Evolutionary conservation across 2,797 vertebrate species (phyloP).

Genomic region (Rhynchotus rufescens): DNA sequence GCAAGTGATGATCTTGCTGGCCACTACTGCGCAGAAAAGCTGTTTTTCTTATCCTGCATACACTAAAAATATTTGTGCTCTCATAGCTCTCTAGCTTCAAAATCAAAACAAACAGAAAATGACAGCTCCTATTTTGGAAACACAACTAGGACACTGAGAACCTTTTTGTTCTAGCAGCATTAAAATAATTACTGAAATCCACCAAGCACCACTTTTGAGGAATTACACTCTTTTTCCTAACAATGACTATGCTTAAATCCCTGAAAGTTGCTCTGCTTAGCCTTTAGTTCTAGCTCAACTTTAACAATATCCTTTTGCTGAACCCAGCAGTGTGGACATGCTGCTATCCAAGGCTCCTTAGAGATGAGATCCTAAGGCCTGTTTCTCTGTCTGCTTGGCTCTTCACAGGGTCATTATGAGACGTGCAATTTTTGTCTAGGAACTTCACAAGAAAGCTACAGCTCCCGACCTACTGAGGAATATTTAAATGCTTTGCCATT

Average conservation of each 20-base stretch:
- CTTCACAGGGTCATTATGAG: neutral
- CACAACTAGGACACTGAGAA: slow-evolving; percentile 60
- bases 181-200: neutral
- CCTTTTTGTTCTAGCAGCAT: slow-evolving; percentile 9
- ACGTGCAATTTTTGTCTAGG: neutral
- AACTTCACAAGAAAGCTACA: neutral
- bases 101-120: slow-evolving; percentile 72
- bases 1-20: neutral
- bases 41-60: neutral
- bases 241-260: neutral
- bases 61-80: slow-evolving; percentile 41
- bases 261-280: neutral
- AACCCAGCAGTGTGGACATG: neutral
- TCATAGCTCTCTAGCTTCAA: neutral
- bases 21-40: neutral
- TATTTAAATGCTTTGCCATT: neutral
- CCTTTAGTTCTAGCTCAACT: neutral
- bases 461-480: neutral
- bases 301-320: neutral
- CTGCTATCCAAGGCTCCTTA: neutral
- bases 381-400: neutral
- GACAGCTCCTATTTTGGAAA: slow-evolving; percentile 71
- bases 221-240: neutral
- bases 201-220: neutral
- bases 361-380: neutral